phyloP scores from a whole-genome alignment of 2,113 vertebrate genomes.

The Bubo scandiacus region DNA sequence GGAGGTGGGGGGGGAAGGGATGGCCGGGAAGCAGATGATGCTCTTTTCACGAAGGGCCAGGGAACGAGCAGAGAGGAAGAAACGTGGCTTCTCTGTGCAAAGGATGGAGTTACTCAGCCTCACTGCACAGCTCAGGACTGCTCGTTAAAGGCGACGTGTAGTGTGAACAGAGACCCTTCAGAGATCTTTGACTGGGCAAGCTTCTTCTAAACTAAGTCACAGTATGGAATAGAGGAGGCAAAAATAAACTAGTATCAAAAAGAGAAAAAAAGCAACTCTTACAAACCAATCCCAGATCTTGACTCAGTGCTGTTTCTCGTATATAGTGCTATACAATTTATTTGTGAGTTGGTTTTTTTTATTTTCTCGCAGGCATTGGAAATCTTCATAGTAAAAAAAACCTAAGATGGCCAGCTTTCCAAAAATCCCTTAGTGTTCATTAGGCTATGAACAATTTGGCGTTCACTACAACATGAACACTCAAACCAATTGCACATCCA shows the following conservation, averaged over 20 bases:
- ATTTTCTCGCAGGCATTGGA: constrained; percentile 38
- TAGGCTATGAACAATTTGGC: constrained; percentile 67
- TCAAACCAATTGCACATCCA: constrained; percentile 76
- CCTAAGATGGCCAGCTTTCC: constrained; percentile 60
- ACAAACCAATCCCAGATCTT: constrained; percentile 39
- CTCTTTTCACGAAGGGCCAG: background rate
- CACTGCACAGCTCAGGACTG: background rate
- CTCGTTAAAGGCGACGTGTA: background rate
- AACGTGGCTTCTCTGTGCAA: background rate
- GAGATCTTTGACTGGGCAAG: constrained; percentile 54
- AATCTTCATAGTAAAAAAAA: constrained; percentile 18
- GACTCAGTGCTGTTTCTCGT: constrained; percentile 72
- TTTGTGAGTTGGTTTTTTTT: background rate
- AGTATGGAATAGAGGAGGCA: constrained; percentile 76
- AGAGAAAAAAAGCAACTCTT: constrained; percentile 18
- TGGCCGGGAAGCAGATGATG: background rate
- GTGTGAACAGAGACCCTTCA: constrained; percentile 3
- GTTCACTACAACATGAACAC: constrained; percentile 84
- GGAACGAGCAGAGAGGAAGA: background rate
- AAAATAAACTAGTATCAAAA: constrained; percentile 71
- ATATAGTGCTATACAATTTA: constrained; percentile 84
- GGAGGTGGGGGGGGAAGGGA: background rate
- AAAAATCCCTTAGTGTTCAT: constrained; percentile 65
- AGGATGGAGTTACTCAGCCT: background rate
- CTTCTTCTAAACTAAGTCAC: constrained; percentile 72